These are phyloP conservation scores for Geothlypis trichas DNA, from an alignment of 2,113 vertebrate genomes.

Conservation along the genomic window DNA sequence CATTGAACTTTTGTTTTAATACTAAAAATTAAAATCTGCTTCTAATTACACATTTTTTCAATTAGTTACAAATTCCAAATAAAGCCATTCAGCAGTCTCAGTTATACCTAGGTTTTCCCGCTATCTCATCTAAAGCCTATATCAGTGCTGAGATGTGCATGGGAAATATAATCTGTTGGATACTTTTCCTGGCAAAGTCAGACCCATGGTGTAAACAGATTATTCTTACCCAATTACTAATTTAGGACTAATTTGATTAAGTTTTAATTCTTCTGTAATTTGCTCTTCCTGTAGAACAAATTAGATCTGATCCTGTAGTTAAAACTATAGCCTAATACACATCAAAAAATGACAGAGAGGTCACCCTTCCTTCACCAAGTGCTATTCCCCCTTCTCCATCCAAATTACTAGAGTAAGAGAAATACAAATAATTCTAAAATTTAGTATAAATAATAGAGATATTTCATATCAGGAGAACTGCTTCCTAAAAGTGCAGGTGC, in stretches of 20 bases:
- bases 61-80: neutral
- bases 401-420: neutral
- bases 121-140: neutral
- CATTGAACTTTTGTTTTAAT: neutral
- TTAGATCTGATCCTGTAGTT: neutral
- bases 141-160: neutral
- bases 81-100: neutral
- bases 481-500: neutral
- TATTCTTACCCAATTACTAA: conserved; percentile 28
- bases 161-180: neutral
- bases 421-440: neutral
- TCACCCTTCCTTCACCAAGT: neutral
- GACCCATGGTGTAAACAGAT: neutral
- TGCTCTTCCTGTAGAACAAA: neutral
- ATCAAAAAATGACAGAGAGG: neutral
- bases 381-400: neutral
- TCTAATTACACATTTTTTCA: neutral
- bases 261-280: neutral
- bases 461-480: neutral
- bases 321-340: neutral
- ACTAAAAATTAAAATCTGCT: neutral
- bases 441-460: neutral
- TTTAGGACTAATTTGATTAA: conserved; percentile 3
- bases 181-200: conserved; percentile 7
- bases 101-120: neutral